Percentiles rank a stretch among this genome's conserved stretches.
These are phyloP conservation scores for Odontomachus brunneus DNA, from an alignment of 1,140 invertebrate species.

Conservation along the genomic window DNA sequence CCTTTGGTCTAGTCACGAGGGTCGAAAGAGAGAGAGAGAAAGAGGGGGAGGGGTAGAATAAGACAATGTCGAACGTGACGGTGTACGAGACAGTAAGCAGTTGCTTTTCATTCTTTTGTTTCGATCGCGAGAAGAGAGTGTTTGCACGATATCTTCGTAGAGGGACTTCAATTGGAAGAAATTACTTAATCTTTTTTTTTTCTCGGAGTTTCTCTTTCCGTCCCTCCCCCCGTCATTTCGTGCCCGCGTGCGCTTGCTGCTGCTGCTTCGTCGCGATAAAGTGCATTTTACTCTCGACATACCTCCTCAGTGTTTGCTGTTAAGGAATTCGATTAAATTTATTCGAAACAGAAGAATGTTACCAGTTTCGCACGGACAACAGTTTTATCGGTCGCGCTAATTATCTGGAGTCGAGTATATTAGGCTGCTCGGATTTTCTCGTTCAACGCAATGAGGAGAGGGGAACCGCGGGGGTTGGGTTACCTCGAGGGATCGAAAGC, in stretches of 20 bases:
- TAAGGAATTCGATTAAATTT: not conserved
- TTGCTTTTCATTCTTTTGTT: not conserved
- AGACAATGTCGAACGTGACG: too few relatives aligned
- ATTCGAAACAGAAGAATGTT: too few relatives aligned
- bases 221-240: slow-evolving; percentile 1
- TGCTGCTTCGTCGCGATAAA: slow-evolving; percentile 10
- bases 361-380: too few relatives aligned
- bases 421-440: too few relatives aligned
- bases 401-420: too few relatives aligned
- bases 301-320: slow-evolving; percentile 2
- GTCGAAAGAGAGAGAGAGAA: too few relatives aligned
- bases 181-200: not conserved
- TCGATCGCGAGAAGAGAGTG: not conserved
- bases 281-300: slow-evolving; percentile 20
- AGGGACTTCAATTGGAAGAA: not conserved
- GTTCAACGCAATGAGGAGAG: too few relatives aligned
- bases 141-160: not conserved
- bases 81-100: too few relatives aligned
- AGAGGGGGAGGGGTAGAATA: too few relatives aligned
- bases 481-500: slow-evolving; percentile 3
- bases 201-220: not conserved
- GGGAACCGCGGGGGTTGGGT: too few relatives aligned
- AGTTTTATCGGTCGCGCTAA: too few relatives aligned
- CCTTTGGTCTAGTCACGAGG: too few relatives aligned
- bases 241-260: not conserved